These are phyloP conservation scores for Petrocephalus schoutedeni DNA, from an alignment of 2,797 vertebrate species.

Conservation along the genomic window DNA sequence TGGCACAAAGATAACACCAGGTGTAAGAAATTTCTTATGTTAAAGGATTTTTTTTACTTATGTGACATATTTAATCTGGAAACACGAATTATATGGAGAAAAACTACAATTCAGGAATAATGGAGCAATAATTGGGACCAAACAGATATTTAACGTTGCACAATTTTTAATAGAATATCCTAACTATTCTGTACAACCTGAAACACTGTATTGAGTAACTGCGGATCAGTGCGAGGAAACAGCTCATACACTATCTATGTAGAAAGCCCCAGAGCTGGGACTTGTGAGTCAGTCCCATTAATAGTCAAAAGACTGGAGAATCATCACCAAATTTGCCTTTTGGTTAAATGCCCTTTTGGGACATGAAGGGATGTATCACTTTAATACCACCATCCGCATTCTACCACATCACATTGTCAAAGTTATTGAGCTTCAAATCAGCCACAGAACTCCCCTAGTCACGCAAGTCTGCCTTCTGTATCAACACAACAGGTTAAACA, in stretches of 20 bases:
- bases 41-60: background rate
- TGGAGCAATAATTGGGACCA: background rate
- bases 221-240: constrained; percentile 82
- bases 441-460: background rate
- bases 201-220: constrained; percentile 86
- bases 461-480: background rate
- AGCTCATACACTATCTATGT: constrained; percentile 70
- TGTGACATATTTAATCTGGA: background rate
- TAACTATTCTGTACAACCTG: constrained; percentile 97
- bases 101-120: constrained; percentile 14
- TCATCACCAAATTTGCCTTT: background rate
- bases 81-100: background rate
- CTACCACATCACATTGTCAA: background rate
- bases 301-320: background rate
- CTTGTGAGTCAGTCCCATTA: constrained; percentile 2
- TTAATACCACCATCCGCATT: background rate
- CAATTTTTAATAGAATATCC: constrained; percentile 98
- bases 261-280: constrained; percentile 47
- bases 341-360: background rate
- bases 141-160: constrained; percentile 63
- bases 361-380: constrained; percentile 1
- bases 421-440: background rate
- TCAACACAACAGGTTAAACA: constrained; percentile 2
- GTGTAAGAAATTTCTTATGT: background rate
- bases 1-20: background rate